Percentiles rank a stretch among this genome's conserved stretches.
phyloP scores from a whole-genome alignment of 2,888 invertebrate genomes.

The Periphyllus acericola region DNA sequence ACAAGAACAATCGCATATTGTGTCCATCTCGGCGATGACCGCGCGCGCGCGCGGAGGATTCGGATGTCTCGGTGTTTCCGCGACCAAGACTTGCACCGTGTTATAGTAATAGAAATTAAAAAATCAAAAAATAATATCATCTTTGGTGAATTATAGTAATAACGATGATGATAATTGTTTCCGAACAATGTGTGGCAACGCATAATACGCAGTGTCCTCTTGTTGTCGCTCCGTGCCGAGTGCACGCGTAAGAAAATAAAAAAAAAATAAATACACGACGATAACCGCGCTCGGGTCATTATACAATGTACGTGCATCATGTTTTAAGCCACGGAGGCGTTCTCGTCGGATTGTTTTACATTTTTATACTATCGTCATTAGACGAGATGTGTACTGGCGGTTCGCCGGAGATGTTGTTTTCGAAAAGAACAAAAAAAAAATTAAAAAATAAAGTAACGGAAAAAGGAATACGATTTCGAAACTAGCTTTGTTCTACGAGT shows the following conservation, averaged over 20 bases:
- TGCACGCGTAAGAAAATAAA: background rate
- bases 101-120: too few species aligned
- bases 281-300: background rate
- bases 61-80: background rate
- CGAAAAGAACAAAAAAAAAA: background rate
- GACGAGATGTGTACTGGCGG: too few species aligned
- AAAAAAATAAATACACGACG: background rate
- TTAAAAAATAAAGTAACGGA: too few species aligned
- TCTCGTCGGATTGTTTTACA: conserved; percentile 13
- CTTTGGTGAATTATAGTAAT: background rate
- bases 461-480: background rate
- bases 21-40: too few species aligned
- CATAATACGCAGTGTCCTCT: background rate
- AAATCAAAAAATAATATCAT: background rate
- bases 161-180: background rate
- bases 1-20: too few species aligned
- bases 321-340: background rate
- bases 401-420: background rate
- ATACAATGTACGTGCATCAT: background rate
- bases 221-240: background rate
- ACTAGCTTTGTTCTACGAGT: conserved; percentile 16
- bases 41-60: background rate
- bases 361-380: too few species aligned
- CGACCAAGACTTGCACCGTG: conserved; percentile 1
- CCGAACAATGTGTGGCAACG: conserved; percentile 4